Evolutionary conservation across 2,797 vertebrate species (phyloP).

Genomic region (Apodemus agrarius): DNA sequence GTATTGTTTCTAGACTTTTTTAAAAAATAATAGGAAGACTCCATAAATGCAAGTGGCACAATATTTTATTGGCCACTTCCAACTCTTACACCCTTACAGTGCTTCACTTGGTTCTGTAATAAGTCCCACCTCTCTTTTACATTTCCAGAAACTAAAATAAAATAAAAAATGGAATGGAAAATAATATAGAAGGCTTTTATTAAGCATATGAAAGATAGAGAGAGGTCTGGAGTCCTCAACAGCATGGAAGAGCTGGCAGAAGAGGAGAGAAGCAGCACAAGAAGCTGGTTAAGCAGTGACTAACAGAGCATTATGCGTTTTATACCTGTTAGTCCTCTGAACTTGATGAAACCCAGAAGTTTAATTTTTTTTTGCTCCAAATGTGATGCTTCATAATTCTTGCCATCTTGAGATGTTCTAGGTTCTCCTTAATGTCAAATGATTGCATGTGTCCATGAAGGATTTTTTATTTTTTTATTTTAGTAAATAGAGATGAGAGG

Average conservation of each 20-base stretch:
- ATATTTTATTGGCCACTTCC: neutral
- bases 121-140: neutral
- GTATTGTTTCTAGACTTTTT: fast-evolving
- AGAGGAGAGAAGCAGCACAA: neutral
- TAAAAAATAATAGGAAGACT: neutral
- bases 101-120: neutral
- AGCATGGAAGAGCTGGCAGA: neutral
- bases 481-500: neutral
- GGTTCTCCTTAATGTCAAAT: neutral
- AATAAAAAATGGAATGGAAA: neutral
- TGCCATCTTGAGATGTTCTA: neutral
- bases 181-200: neutral
- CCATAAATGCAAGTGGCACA: neutral
- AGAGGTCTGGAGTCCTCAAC: neutral
- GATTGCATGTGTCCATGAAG: neutral
- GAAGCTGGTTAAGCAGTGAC: neutral
- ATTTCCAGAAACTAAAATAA: neutral
- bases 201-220: neutral
- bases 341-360: neutral
- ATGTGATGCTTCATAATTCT: neutral
- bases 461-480: too few species aligned
- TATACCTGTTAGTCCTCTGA: neutral
- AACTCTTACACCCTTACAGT: too few species aligned
- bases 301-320: neutral
- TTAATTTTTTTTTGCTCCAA: neutral